phyloP scores from a whole-genome alignment of 2,888 invertebrate species.

The Teleiodes luculella region DNA sequence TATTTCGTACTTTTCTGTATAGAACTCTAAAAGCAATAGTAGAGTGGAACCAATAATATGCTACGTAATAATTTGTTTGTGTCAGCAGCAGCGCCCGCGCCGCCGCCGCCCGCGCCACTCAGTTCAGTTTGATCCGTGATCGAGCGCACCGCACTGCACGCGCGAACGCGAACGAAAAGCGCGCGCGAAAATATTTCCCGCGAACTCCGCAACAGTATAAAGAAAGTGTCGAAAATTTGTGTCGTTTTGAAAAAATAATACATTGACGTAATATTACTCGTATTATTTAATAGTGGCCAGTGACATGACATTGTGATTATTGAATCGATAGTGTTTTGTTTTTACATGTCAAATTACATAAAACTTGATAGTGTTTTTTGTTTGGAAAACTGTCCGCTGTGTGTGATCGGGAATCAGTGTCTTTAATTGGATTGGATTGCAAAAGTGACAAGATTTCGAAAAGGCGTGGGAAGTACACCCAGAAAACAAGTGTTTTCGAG shows the following conservation, averaged over 20 bases:
- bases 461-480: neutral
- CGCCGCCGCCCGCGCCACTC: neutral
- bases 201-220: neutral
- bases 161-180: neutral
- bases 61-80: constrained; percentile 15
- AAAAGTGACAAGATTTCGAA: neutral
- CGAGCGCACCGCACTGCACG: neutral
- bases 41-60: too few relatives aligned
- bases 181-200: neutral
- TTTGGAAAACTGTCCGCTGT: too few relatives aligned
- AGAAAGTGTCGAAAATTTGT: neutral
- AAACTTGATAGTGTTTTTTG: too few relatives aligned
- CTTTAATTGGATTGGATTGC: neutral
- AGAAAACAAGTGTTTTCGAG: neutral
- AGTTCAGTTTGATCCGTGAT: neutral
- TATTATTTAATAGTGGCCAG: too few relatives aligned
- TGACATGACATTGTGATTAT: too few relatives aligned
- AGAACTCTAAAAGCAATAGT: too few relatives aligned
- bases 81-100: constrained; percentile 7
- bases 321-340: too few relatives aligned
- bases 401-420: too few relatives aligned
- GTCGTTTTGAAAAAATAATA: too few relatives aligned
- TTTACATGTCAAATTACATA: too few relatives aligned
- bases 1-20: too few relatives aligned
- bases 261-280: too few relatives aligned